These are phyloP conservation scores for Eretmochelys imbricata DNA, from an alignment of 2,113 vertebrate genomes.

Conservation along the genomic window DNA sequence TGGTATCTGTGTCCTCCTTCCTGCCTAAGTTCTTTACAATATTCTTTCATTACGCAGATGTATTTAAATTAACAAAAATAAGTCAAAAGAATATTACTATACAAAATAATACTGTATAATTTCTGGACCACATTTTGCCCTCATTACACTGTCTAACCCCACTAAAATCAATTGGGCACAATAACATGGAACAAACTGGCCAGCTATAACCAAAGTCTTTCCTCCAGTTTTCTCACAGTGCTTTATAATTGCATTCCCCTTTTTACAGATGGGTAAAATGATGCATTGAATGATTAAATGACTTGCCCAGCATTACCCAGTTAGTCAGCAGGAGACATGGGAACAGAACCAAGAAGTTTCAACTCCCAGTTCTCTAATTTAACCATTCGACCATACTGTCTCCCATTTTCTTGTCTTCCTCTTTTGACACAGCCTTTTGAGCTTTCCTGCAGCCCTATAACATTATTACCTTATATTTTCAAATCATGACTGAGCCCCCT, in stretches of 20 bases:
- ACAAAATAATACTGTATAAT: not conserved
- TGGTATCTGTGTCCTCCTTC: too few relatives aligned
- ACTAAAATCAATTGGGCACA: not conserved
- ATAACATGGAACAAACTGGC: not conserved
- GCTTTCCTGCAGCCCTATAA: not conserved
- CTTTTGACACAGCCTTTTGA: not conserved
- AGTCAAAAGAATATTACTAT: not conserved
- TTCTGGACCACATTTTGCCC: not conserved
- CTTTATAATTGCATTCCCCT: not conserved
- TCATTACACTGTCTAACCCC: not conserved
- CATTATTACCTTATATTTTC: not conserved
- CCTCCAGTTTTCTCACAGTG: not conserved
- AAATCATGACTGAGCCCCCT: not conserved
- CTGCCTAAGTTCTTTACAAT: too few relatives aligned
- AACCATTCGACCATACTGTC: not conserved
- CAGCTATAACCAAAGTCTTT: not conserved
- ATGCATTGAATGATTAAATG: not conserved
- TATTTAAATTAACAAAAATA: not conserved
- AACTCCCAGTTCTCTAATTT: not conserved
- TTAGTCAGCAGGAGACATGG: not conserved
- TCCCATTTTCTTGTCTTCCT: not conserved
- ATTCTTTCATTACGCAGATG: constrained; percentile 5
- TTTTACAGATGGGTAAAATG: not conserved
- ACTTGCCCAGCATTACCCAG: not conserved
- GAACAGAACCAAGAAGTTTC: not conserved